Evolutionary conservation across 1,140 invertebrate species (phyloP).

Genomic region (Laodelphax striatellus): DNA sequence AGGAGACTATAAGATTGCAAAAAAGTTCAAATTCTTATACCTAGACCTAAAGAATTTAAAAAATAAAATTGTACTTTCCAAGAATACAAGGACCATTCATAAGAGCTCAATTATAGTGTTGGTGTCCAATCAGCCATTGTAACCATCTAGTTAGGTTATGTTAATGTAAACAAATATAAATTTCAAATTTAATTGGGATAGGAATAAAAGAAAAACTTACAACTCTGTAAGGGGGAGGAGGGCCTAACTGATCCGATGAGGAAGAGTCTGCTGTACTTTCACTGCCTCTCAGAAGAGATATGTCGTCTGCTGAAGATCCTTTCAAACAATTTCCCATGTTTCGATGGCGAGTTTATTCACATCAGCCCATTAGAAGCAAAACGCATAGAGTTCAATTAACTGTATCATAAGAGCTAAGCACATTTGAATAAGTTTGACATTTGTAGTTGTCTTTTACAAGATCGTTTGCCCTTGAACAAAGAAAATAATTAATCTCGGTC

Average conservation of each 20-base stretch:
- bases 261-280: constrained; percentile 38
- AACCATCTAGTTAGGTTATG: neutral
- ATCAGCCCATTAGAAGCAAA: neutral
- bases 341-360: neutral
- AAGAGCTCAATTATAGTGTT: too few relatives aligned
- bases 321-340: constrained; percentile 50
- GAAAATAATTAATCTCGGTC: too few relatives aligned
- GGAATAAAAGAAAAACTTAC: constrained; percentile 10
- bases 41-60: too few relatives aligned
- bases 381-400: too few relatives aligned
- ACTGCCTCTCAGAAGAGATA: constrained; percentile 43
- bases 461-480: too few relatives aligned
- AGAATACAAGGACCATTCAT: too few relatives aligned
- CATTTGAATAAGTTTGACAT: too few relatives aligned
- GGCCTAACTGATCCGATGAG: constrained; percentile 36
- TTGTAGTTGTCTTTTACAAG: too few relatives aligned
- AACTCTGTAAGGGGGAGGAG: constrained; percentile 39
- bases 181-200: neutral
- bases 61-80: too few relatives aligned
- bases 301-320: constrained; percentile 45
- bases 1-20: too few relatives aligned
- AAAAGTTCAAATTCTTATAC: too few relatives aligned
- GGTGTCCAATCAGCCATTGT: constrained; percentile 1
- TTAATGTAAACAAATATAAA: neutral
- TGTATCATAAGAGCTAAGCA: too few relatives aligned